Evolutionary conservation across 2,113 vertebrate genomes (phyloP), one percentile per base, ranked within the genome.

Genomic region (Cyprinodon tularosa): DNA sequence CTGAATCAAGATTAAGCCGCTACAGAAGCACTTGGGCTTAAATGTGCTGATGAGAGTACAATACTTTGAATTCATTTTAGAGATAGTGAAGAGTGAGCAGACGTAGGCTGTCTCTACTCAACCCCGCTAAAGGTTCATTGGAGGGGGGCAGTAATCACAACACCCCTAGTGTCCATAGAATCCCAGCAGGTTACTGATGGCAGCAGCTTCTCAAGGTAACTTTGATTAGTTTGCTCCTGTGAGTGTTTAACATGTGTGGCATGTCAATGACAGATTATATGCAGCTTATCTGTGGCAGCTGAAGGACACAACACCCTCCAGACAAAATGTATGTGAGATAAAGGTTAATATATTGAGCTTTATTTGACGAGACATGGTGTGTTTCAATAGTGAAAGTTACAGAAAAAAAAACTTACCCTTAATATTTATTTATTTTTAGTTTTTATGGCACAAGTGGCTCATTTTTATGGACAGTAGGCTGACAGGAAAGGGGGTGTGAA

Each of bases 51-150:
- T 84, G 81, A 90, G 84, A 82, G 77, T 78, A 73, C 69, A 87
- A 85, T 81, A 82, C 87, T 86, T 81, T 74, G 57, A 78, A 91
- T 91, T 87, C 60, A 90, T 89, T 91, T 85, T 66, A 61, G 78
- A 89, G 83, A 92, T 91, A 92, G 87, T 66, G 85, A 72, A 20
- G 83, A 74, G 63, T 50, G 77, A 72, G 77, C 83, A 66, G 66
- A 80, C 68, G 50, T 44, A 76, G 79, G 45, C 60, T n/a, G 38
- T 62, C 42, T 38, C n/a, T 13, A 12, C 62, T 59, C 10, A 62
- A 66, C 22, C 14, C 13, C 15, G 42, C 47, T 22, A 22, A 4
- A 10, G 47, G 66, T 66, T 81, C 74, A 69, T 57, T 36, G 78
- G 67, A 22, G 47, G 61, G 39, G 65, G 62, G 48, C 10, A 22